Percentiles rank a stretch among this genome's conserved stretches.
phyloP scores from a whole-genome alignment of 2,888 invertebrate species.

The Electrophaes corylata region DNA sequence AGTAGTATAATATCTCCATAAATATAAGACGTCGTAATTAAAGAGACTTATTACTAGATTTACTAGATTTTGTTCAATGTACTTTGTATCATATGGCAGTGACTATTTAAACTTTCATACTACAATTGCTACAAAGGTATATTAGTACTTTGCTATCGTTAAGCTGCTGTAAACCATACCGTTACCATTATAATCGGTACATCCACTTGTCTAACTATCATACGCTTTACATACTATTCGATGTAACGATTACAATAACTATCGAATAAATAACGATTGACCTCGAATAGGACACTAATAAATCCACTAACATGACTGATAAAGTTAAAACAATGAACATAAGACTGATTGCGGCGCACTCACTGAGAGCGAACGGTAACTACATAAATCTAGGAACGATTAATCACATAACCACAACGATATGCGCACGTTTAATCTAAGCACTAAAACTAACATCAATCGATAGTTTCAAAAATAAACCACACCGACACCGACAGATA shows the following conservation, averaged over 20 bases:
- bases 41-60: constrained; percentile 51
- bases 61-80: constrained; percentile 57
- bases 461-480: constrained; percentile 57
- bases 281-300: constrained; percentile 53
- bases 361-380: constrained; percentile 53
- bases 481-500: constrained; percentile 53
- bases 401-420: constrained; percentile 75
- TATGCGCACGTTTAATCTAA: constrained; percentile 77
- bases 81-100: constrained; percentile 77
- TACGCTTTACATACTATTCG: constrained; percentile 42
- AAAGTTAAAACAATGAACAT: constrained; percentile 65
- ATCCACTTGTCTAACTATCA: constrained; percentile 24
- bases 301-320: constrained; percentile 64
- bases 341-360: constrained; percentile 69
- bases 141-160: background rate
- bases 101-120: constrained; percentile 49
- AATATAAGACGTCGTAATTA: constrained; percentile 53
- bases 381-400: constrained; percentile 72
- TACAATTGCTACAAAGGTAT: constrained; percentile 44
- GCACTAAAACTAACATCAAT: constrained; percentile 57
- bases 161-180: constrained; percentile 5
- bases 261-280: constrained; percentile 73
- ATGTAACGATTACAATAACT: constrained; percentile 59
- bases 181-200: constrained; percentile 4
- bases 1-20: constrained; percentile 17